Base-by-base conservation (phyloP, 2,888 invertebrate species). In the Timema cristinae region DNA sequence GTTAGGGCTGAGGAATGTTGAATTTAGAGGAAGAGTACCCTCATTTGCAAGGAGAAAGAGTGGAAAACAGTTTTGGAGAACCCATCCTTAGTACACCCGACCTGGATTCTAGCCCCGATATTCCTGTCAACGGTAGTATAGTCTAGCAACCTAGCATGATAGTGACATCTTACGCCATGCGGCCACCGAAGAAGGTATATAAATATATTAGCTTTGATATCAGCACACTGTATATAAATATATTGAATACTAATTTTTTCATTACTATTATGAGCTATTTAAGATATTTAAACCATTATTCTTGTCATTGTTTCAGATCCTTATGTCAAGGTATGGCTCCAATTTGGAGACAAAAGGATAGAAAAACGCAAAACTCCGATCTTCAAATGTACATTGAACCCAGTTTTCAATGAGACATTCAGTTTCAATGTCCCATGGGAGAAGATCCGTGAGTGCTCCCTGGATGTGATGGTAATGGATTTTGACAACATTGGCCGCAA, bases 251-350 rank as follows among this genome's bases (percentile, higher is more conserved):
- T n/a, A 63, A n/a, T 15, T 68, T 54, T 68, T 50, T 61, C 50
- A 32, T 32, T 32, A 32, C 1, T 2, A 32, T 32, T 32, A 32
- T 32, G 32, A 32, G 32, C 32, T 32, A 32, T 32, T 32, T 32
- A 32, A 32, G 4, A 32, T 32, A 32, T 32, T 32, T 32, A 32
- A 32, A 32, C 32, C 32, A 32, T 32, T 32, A 32, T 32, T 32
- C 32, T 32, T 32, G 32, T 32, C 32, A 32, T 68, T 69, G 51
- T 75, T 85, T 67, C 87, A 97, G 97, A 97, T 90, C 97, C 97
- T 0, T 97, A 97, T 84, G 97, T 97, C n/a, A 97, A 97, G 83
- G 94, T 97, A 13, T 97, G 97, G 97, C 89, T 97, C 66, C 95
- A 95, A 79, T 95, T 96, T 80, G 96, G 95, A 54, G 95, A 95